Evolutionary conservation across 2,113 vertebrate genomes (phyloP), one percentile per base, ranked within the genome.

Genomic region (Rhineura floridana): DNA sequence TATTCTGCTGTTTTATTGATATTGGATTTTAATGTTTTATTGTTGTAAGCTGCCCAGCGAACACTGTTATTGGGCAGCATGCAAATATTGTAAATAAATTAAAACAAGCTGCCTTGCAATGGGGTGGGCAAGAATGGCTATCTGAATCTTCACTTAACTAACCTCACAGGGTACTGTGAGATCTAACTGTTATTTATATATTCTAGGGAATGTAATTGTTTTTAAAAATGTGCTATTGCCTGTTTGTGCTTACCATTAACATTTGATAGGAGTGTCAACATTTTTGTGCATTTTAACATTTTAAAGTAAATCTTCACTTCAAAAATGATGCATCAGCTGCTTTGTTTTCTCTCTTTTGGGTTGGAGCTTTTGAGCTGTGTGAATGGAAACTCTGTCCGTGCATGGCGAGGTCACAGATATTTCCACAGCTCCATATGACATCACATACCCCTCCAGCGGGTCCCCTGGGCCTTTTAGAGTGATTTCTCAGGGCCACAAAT

Each of bases 91-190:
- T 42, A 72, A 39, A 72, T 72, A 39, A 39, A 70, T 70, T 84
- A 50, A 39, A 85, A n/a, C 44, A 63, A 55, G 46, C 33, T 42
- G 7, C 9, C 36, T 80, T 69, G n/a, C 15, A 69, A 33, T 78
- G 62, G 36, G 25, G n/a, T 3, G 50, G 30, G 25, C n/a, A 30
- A 10, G 21, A 86, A 77, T 39, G 59, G 59, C 13, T 46, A 2
- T 67, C 10, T 48, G n/a, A 78, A n/a, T 85, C 83, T 81, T 90
- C 84, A 91, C 62, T 67, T 92, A 90, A 89, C 91, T 94, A 92
- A 92, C 90, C 88, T 96, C 92, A 93, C 92, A 95, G 86, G 59
- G 44, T 90, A 39, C 83, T 94, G 92, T 95, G 92, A 92, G 88
- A 62, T 73, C 73, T 83, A 70, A 84, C 46, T 79, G 0, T 70